phyloP scores from a whole-genome alignment of 1,140 invertebrate genomes.

The Drosophila kurseongensis region DNA sequence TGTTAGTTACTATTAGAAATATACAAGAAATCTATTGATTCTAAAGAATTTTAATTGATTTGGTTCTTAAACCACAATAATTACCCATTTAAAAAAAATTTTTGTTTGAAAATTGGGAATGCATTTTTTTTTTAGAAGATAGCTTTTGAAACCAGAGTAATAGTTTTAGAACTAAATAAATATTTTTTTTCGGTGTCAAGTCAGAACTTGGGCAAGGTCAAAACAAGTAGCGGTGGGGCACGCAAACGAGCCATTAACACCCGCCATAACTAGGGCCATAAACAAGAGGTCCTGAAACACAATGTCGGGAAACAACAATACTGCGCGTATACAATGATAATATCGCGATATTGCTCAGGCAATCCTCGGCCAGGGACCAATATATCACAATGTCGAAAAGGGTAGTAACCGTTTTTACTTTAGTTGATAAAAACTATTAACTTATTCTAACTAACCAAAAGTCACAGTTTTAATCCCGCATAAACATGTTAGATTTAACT shows the following conservation, averaged over 20 bases:
- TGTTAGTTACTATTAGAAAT: no score
- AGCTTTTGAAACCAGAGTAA: no score
- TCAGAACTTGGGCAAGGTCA: conserved; percentile 9
- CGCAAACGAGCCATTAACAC: conserved; percentile 77
- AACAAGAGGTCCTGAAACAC: conserved; percentile 29
- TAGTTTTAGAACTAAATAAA: no score
- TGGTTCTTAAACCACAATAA: no score
- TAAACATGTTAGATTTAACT: conserved; percentile 6
- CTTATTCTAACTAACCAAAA: background rate
- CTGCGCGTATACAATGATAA: conserved; percentile 31
- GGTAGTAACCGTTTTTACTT: background rate
- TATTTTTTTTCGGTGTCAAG: conserved; percentile 14
- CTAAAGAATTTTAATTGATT: no score
- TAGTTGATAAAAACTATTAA: conserved; percentile 5
- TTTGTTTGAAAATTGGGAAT: no score
- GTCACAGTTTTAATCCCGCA: conserved; percentile 6
- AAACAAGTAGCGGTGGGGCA: conserved; percentile 42
- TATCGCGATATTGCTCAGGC: conserved; percentile 26
- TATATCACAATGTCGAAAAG: conserved; percentile 13
- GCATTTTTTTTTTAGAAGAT: background rate
- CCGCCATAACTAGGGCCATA: conserved; percentile 56
- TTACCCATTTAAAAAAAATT: no score
- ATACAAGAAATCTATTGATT: no score
- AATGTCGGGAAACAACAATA: conserved; percentile 22
- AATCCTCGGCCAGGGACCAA: conserved; percentile 4